These are phyloP conservation scores for Etheostoma spectabile DNA, from an alignment of 2,113 vertebrate species.

Conservation along the genomic window DNA sequence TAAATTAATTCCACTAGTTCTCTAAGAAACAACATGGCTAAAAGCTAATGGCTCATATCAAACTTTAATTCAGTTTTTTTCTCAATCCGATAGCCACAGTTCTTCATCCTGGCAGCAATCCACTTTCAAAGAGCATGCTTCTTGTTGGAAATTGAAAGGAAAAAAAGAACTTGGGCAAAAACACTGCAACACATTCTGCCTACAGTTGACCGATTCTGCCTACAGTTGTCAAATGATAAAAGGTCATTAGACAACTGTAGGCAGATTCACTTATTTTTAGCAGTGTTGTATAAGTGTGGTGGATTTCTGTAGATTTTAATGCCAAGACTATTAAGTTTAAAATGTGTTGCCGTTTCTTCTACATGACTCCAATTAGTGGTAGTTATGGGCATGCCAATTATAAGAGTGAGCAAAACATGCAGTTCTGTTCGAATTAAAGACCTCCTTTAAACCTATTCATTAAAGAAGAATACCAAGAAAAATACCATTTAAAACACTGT, in stretches of 20 bases:
- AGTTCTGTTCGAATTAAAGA: neutral
- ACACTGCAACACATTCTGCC: neutral
- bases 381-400: neutral
- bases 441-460: neutral
- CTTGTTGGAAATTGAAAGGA: neutral
- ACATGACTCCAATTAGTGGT: conserved; percentile 11
- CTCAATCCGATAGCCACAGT: neutral
- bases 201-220: neutral
- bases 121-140: neutral
- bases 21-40: conserved; percentile 21
- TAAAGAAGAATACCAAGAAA: neutral
- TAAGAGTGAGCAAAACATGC: neutral
- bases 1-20: conserved; percentile 27
- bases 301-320: neutral
- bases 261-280: neutral
- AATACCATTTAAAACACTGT: neutral
- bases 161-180: neutral
- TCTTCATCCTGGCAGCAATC: neutral
- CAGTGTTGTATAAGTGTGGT: neutral
- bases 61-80: conserved; percentile 24
- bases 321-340: neutral
- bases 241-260: neutral
- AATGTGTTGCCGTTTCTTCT: neutral
- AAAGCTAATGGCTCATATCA: conserved; percentile 20
- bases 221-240: neutral